A percentile compares a stretch with the other conserved stretches of the same genome.
Evolutionary conservation across 1,140 invertebrate genomes (phyloP).

Genomic region (Microvelia longipes): DNA sequence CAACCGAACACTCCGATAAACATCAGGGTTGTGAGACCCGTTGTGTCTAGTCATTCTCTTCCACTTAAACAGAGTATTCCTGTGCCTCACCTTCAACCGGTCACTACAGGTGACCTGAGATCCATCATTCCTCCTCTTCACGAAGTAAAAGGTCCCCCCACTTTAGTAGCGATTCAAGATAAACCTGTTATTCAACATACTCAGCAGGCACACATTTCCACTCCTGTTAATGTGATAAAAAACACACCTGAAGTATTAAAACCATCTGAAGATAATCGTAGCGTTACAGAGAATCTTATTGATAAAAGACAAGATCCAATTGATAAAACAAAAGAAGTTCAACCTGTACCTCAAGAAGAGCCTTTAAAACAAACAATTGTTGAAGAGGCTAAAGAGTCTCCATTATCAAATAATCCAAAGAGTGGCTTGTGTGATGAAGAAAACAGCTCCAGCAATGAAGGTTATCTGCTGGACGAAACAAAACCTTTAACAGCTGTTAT

Average conservation of each 20-base stretch:
- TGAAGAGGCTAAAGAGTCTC: too few species aligned
- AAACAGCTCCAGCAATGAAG: not conserved
- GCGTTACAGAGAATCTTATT: too few species aligned
- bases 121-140: conserved; percentile 5
- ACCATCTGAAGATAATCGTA: too few species aligned
- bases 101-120: not conserved
- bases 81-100: not conserved
- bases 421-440: too few species aligned
- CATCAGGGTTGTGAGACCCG: not conserved
- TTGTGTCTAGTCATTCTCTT: not conserved
- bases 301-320: too few species aligned
- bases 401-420: too few species aligned
- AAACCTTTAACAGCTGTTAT: conserved; percentile 19
- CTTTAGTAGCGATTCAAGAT: not conserved
- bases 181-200: not conserved
- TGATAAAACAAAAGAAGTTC: too few species aligned
- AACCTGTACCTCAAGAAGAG: too few species aligned
- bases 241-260: not conserved
- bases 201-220: not conserved
- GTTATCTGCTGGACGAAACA: conserved; percentile 7
- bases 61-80: not conserved
- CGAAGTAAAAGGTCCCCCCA: not conserved
- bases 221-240: not conserved
- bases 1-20: not conserved
- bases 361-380: too few species aligned